Evolutionary conservation across 2,797 vertebrate species (phyloP), one percentile per base, ranked within the genome.

Genomic region (Lerista edwardsae): DNA sequence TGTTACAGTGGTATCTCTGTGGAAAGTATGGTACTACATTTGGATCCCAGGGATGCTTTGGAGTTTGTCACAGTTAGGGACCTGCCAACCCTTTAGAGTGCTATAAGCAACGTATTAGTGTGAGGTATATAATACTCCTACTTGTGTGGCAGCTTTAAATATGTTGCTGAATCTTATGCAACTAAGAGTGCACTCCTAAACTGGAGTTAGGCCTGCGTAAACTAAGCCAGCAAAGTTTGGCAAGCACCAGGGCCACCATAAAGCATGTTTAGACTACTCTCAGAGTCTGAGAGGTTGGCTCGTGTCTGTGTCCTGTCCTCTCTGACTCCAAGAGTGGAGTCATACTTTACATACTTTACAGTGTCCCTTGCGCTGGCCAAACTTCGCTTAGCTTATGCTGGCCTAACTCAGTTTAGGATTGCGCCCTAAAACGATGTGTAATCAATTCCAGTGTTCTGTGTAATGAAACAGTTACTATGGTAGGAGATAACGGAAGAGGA

Each of bases 391-490:
- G n/a, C n/a, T n/a, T n/a, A n/a, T n/a, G n/a, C n/a, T n/a, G n/a
- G n/a, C n/a, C n/a, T n/a, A n/a, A n/a, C n/a, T n/a, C n/a, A n/a
- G n/a, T n/a, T n/a, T n/a, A n/a, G n/a, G n/a, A n/a, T n/a, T n/a
- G n/a, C n/a, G n/a, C n/a, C n/a, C n/a, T n/a, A 78, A 73, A 61
- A 23, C 55, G 59, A 74, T 62, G 39, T 62, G 39, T 34, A 47
- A 74, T 64, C 39, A 61, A 77, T 64, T 64, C 25, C 44, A 51
- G 10, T 61, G 21, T 61, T 80, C 64, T 59, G 51, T 75, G 55
- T 69, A 34, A 81, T 76, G 79, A 34, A 75, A 61, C 51, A 69
- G 64, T 80, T 85, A 39, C 69, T 65, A 81, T 23, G 55, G 27
- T 17, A 84, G 73, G 57, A 84, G 23, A 76, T 59, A 61, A 76